A percentile compares a stretch with the other conserved stretches of the same genome.
phyloP scores from a whole-genome alignment of 1,140 invertebrate species.

The Drosophila lacertosa region DNA sequence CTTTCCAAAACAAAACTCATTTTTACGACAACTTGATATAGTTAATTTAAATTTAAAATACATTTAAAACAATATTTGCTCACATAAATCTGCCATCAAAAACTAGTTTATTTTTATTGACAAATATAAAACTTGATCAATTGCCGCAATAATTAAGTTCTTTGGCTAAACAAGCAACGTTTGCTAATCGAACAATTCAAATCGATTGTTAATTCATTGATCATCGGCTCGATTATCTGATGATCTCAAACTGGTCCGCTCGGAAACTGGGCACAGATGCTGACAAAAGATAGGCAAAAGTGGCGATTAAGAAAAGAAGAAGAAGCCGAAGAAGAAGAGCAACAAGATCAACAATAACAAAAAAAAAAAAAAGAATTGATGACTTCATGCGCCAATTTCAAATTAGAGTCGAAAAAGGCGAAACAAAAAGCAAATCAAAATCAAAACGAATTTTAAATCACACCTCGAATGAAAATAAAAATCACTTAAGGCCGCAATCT shows the following conservation, averaged over 20 bases:
- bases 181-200: constrained; percentile 58
- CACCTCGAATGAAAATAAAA: constrained; percentile 76
- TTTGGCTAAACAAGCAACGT: neutral
- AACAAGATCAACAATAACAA: neutral
- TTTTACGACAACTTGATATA: too few species aligned
- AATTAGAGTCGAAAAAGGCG: constrained; percentile 17
- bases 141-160: neutral
- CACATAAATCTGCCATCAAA: neutral
- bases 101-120: neutral
- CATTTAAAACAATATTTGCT: neutral
- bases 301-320: too few species aligned
- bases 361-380: constrained; percentile 53
- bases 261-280: constrained; percentile 38
- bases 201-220: constrained; percentile 64
- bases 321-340: too few species aligned
- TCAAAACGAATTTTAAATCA: constrained; percentile 59
- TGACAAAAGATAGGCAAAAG: constrained; percentile 22
- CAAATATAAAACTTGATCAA: neutral
- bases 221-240: constrained; percentile 48
- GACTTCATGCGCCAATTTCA: constrained; percentile 67
- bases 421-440: constrained; percentile 50
- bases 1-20: too few species aligned
- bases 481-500: constrained; percentile 73
- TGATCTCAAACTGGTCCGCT: constrained; percentile 67
- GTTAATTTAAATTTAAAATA: too few species aligned